Evolutionary conservation across 2,113 vertebrate genomes (phyloP).

Genomic region (Miniopterus natalensis): DNA sequence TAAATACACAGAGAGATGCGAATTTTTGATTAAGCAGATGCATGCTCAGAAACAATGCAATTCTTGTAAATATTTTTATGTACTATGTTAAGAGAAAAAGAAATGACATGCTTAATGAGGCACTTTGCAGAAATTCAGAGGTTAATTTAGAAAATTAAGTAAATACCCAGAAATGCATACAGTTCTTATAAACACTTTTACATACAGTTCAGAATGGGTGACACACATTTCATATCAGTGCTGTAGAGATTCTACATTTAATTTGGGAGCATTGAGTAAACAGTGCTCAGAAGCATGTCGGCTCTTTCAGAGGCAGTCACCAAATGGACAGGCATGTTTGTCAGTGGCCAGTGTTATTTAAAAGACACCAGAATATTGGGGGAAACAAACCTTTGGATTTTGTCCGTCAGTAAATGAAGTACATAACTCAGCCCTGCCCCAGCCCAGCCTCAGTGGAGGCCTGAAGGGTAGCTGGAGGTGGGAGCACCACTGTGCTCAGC

Average conservation of each 20-base stretch:
- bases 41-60: conserved; percentile 52
- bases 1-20: not conserved
- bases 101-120: conserved; percentile 61
- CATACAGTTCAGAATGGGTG: conserved; percentile 52
- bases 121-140: conserved; percentile 68
- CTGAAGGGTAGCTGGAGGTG: not conserved
- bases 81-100: not conserved
- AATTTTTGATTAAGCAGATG: conserved; percentile 48
- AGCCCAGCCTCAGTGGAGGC: not conserved
- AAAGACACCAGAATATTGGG: not conserved
- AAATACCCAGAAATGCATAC: conserved; percentile 44
- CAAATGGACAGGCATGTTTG: conserved; percentile 14
- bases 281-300: conserved; percentile 23
- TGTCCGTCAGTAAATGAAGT: conserved; percentile 19
- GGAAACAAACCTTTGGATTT: conserved; percentile 37
- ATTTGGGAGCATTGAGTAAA: conserved; percentile 67
- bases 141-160: conserved; percentile 71
- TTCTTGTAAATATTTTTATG: conserved; percentile 50
- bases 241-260: conserved; percentile 52
- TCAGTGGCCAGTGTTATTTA: not conserved
- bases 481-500: not conserved
- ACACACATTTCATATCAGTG: conserved; percentile 51
- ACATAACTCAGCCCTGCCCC: conserved; percentile 18
- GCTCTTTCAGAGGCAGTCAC: not conserved
- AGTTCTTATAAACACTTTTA: conserved; percentile 65